A percentile compares a stretch with the other conserved stretches of the same genome.
phyloP scores from a whole-genome alignment of 2,797 vertebrate genomes.

The Ispidina picta region DNA sequence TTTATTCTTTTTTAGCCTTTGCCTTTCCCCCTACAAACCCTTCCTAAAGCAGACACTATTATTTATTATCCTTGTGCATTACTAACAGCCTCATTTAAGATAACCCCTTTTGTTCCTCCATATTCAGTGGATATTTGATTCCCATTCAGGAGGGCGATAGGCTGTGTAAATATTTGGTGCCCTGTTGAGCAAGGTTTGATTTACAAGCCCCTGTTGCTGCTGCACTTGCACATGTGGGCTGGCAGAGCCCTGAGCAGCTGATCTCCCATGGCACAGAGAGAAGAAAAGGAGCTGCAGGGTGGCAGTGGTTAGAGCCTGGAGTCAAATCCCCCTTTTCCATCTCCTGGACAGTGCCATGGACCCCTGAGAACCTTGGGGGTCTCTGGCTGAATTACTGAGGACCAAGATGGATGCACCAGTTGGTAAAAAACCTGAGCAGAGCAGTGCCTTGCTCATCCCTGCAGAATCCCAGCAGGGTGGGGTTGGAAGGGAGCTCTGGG shows the following conservation, averaged over 20 bases:
- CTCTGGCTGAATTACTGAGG: background rate
- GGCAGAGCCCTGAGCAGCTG: background rate
- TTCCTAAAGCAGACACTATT: background rate
- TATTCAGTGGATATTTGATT: background rate
- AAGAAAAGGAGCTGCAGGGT: background rate
- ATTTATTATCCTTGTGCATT: background rate
- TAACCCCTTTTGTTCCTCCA: slow-evolving; percentile 19
- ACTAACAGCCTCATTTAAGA: background rate
- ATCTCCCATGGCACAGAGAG: background rate
- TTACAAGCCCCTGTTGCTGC: background rate
- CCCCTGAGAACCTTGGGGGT: rapidly evolving
- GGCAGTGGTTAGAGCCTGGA: background rate
- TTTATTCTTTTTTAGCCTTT: background rate
- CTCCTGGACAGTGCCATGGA: rapidly evolving
- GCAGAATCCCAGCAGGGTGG: background rate
- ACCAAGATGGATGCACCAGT: rapidly evolving
- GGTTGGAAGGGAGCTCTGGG: background rate
- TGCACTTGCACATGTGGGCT: background rate
- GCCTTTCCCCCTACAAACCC: background rate
- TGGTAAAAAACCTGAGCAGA: background rate
- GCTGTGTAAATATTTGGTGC: slow-evolving; percentile 44
- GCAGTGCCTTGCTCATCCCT: background rate
- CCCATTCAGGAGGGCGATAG: background rate
- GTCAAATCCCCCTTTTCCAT: background rate
- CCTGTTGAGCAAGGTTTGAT: background rate